Percentiles rank a stretch among this genome's conserved stretches.
Evolutionary conservation across 2,888 invertebrate species (phyloP).

Genomic region (Tolmerus cingulatus): DNA sequence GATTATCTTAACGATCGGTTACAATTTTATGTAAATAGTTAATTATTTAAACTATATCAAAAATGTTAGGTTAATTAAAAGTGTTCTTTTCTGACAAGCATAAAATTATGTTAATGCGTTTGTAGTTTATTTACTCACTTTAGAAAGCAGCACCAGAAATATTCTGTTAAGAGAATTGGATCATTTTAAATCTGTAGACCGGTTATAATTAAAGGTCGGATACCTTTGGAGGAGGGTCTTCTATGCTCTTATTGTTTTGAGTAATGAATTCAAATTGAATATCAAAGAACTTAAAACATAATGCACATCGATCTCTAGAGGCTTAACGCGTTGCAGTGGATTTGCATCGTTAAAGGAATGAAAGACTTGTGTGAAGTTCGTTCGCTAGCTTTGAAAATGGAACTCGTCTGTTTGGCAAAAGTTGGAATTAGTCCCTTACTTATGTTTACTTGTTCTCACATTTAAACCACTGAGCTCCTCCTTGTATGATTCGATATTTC

Average conservation of each 20-base stretch:
- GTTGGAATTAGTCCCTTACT: background rate
- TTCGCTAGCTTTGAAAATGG: background rate
- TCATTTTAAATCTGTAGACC: background rate
- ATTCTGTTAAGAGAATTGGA: background rate
- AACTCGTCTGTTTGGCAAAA: background rate
- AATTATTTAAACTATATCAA: background rate
- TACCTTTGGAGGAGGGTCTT: background rate
- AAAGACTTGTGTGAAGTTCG: background rate
- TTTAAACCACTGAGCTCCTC: too few relatives aligned
- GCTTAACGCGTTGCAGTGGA: background rate
- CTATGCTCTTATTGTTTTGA: background rate
- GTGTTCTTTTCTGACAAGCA: background rate
- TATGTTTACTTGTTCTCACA: too few relatives aligned
- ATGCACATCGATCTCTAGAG: background rate
- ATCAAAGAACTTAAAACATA: background rate
- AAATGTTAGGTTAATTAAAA: background rate
- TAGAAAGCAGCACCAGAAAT: background rate
- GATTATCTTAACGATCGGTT: background rate
- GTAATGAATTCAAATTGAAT: background rate
- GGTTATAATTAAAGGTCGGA: background rate
- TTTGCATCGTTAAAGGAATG: background rate
- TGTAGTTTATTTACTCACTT: background rate
- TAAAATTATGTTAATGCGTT: background rate
- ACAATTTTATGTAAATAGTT: background rate
- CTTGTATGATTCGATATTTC: too few relatives aligned